Conservation (phyloP, 2,888 invertebrate genomes). For the Syritta pipiens region DNA sequence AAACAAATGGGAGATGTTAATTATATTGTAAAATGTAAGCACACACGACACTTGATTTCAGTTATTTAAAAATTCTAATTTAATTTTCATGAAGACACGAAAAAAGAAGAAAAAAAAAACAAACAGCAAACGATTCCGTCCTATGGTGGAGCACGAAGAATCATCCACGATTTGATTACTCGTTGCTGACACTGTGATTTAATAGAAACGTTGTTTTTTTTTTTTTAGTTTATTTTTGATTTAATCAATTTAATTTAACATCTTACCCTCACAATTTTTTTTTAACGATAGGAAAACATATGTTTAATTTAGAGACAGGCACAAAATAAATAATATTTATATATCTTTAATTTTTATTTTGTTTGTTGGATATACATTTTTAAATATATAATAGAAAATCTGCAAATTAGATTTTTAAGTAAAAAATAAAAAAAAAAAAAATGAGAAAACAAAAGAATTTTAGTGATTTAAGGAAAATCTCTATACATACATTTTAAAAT, state of each 20-base stretch:
- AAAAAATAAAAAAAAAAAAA: too few species aligned
- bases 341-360: too few species aligned
- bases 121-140: constrained; percentile 68
- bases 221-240: constrained; percentile 23
- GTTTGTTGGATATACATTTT: not conserved
- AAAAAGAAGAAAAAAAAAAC: constrained; percentile 2
- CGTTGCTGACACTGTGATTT: constrained; percentile 67
- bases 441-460: too few species aligned
- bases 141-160: constrained; percentile 66
- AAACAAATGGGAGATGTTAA: constrained; percentile 40
- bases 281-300: constrained; percentile 37
- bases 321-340: constrained; percentile 9
- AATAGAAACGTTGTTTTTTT: constrained; percentile 30
- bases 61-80: constrained; percentile 17
- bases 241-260: constrained; percentile 16
- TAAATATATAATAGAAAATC: not conserved
- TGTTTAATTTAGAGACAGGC: not conserved
- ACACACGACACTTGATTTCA: constrained; percentile 6
- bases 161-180: constrained; percentile 48
- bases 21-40: constrained; percentile 32
- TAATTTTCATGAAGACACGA: constrained; percentile 37
- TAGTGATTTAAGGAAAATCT: too few species aligned
- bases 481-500: constrained; percentile 49
- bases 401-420: constrained; percentile 27
- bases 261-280: constrained; percentile 19